A percentile compares a stretch with the other conserved stretches of the same genome.
phyloP scores from a whole-genome alignment of 2,888 invertebrate species.

The Sceliomorpha sp. region DNA sequence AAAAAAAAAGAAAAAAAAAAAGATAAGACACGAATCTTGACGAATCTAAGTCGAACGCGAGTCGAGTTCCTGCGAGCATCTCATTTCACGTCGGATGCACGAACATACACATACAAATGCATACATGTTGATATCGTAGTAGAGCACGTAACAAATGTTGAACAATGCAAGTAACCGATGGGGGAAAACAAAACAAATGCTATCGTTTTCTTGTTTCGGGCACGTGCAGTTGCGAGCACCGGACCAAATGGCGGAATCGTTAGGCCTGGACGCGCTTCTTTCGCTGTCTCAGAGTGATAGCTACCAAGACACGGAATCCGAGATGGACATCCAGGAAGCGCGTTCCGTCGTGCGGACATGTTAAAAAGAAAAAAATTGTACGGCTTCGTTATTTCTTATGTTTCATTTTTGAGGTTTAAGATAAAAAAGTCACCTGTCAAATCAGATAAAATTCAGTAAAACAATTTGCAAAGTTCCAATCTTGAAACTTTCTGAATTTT shows the following conservation, averaged over 20 bases:
- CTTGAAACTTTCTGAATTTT: too few relatives aligned
- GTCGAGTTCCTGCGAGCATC: constrained; percentile 5
- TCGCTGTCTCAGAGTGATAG: constrained; percentile 76
- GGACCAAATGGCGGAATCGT: constrained; percentile 69
- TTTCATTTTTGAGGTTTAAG: too few relatives aligned
- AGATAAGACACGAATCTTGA: too few relatives aligned
- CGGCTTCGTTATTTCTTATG: neutral
- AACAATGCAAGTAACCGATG: neutral
- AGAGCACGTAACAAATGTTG: constrained; percentile 2
- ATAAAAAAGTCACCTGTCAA: too few relatives aligned
- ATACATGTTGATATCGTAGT: neutral
- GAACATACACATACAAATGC: neutral
- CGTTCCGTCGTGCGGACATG: constrained; percentile 72
- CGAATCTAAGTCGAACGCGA: too few relatives aligned
- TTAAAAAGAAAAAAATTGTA: constrained; percentile 59
- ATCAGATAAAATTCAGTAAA: too few relatives aligned
- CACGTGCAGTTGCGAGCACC: constrained; percentile 66
- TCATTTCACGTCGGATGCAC: constrained; percentile 1
- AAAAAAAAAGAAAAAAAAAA: too few relatives aligned
- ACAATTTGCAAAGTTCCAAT: too few relatives aligned
- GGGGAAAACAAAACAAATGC: constrained; percentile 28
- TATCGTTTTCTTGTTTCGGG: constrained; percentile 61
- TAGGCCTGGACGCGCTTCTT: constrained; percentile 77
- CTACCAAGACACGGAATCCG: constrained; percentile 71
- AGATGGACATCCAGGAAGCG: constrained; percentile 71